A percentile compares a stretch with the other conserved stretches of the same genome.
Evolutionary conservation across 64 coral and sea anemone genomes (phyloP).

Genomic region (Catalaphyllia jardinei): DNA sequence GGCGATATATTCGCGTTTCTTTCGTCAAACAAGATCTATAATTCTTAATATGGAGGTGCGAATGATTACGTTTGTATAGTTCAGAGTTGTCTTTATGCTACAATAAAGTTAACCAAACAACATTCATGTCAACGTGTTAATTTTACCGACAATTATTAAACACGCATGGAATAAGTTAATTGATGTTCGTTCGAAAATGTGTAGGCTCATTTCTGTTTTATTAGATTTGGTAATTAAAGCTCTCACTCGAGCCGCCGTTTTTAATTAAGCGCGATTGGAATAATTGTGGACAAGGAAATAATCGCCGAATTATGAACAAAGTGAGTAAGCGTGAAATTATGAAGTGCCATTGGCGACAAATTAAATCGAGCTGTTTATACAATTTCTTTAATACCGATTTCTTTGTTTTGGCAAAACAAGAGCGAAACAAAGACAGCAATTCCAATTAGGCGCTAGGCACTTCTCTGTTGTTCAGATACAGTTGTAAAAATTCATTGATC

Average conservation of each 20-base stretch:
- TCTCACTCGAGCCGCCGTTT: not conserved
- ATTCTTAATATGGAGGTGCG: not conserved
- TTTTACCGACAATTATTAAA: slow-evolving; percentile 7
- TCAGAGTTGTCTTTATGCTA: not conserved
- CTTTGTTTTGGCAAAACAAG: slow-evolving; percentile 23
- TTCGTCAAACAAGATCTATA: not conserved
- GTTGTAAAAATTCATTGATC: not conserved
- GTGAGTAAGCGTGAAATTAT: slow-evolving; percentile 24
- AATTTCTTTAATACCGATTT: not conserved
- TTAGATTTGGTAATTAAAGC: slow-evolving; percentile 35
- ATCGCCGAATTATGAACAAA: slow-evolving; percentile 33
- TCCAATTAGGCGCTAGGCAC: slow-evolving; percentile 27
- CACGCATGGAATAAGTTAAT: slow-evolving; percentile 19
- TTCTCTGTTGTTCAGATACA: not conserved
- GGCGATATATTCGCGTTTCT: not conserved
- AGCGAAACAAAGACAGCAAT: slow-evolving; percentile 29
- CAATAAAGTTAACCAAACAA: not conserved
- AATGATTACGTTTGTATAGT: not conserved
- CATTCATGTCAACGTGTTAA: slow-evolving; percentile 11
- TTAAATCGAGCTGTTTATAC: slow-evolving; percentile 42
- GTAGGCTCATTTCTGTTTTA: slow-evolving; percentile 3
- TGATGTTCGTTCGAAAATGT: not conserved
- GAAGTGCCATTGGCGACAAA: slow-evolving; percentile 17
- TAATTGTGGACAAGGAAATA: slow-evolving; percentile 16
- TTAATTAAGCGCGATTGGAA: slow-evolving; percentile 3